Evolutionary conservation across 2,888 invertebrate species (phyloP).

Genomic region (Ichneumon xanthorius): DNA sequence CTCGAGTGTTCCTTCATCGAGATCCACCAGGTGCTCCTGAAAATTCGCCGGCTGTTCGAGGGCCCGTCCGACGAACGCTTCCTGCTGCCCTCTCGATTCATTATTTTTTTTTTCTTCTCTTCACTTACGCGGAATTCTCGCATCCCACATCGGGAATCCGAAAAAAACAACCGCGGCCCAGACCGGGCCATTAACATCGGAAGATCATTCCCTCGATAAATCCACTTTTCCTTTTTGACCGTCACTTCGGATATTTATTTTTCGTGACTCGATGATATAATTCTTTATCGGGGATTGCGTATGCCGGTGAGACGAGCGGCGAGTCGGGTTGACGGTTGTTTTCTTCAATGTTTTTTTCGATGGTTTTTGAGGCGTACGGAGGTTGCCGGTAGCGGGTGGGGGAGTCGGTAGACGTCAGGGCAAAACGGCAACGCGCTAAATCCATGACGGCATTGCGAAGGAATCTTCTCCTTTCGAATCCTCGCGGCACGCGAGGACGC

Average conservation of each 20-base stretch:
- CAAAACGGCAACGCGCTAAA: slow-evolving; percentile 76
- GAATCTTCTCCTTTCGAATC: slow-evolving; percentile 81
- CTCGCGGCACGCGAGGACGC: slow-evolving; percentile 75
- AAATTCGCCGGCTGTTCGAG: slow-evolving; percentile 77
- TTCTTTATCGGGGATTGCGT: neutral
- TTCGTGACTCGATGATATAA: slow-evolving; percentile 1
- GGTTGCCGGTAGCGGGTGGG: neutral
- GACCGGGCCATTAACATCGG: slow-evolving; percentile 36
- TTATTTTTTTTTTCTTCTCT: slow-evolving; percentile 1
- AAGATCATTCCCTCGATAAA: slow-evolving; percentile 1
- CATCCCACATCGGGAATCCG: slow-evolving; percentile 20
- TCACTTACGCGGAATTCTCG: slow-evolving; percentile 47
- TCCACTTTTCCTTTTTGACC: neutral
- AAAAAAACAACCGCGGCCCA: slow-evolving; percentile 57
- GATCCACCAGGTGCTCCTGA: slow-evolving; percentile 74
- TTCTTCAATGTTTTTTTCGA: neutral
- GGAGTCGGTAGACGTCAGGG: slow-evolving; percentile 13
- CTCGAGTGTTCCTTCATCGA: slow-evolving; percentile 66
- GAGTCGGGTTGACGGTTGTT: neutral
- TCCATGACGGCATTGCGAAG: slow-evolving; percentile 79
- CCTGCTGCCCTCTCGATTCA: slow-evolving; percentile 57
- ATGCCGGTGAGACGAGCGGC: neutral
- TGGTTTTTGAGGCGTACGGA: slow-evolving; percentile 14
- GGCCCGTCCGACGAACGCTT: slow-evolving; percentile 57
- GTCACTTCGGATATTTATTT: slow-evolving; percentile 24